Percentiles rank a stretch among this genome's conserved stretches.
Evolutionary conservation across 1,140 invertebrate species (phyloP).

Genomic region (Pogonomyrmex californicus): DNA sequence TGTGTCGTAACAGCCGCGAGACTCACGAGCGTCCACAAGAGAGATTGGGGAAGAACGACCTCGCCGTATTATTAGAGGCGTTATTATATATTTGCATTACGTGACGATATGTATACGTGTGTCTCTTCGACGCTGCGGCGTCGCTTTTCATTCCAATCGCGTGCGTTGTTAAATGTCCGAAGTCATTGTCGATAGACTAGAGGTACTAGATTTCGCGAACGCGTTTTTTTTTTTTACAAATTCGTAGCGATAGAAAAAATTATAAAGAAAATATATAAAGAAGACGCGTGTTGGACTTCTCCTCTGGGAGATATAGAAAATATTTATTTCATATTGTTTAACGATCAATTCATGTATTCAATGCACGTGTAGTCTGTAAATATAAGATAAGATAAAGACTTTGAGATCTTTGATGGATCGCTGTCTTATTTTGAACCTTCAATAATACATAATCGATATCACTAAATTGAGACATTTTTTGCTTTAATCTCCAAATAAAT

Average conservation of each 20-base stretch:
- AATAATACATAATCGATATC: not conserved
- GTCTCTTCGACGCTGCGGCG: constrained; percentile 14
- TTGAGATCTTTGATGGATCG: not conserved
- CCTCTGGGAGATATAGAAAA: not conserved
- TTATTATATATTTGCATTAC: constrained; percentile 53
- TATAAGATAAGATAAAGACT: constrained; percentile 1
- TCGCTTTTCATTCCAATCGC: constrained; percentile 29
- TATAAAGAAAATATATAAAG: not conserved
- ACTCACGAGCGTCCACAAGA: constrained; percentile 47
- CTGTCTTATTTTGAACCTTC: not conserved
- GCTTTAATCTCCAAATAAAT: constrained; percentile 3
- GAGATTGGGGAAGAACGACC: constrained; percentile 71
- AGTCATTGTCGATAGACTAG: constrained; percentile 19
- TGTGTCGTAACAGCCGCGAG: constrained; percentile 67
- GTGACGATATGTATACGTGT: not conserved
- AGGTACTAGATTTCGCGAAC: not conserved
- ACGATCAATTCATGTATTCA: not conserved
- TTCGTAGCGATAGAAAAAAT: constrained; percentile 9
- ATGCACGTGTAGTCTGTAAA: not conserved
- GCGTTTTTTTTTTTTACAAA: not conserved
- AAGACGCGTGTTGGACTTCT: not conserved
- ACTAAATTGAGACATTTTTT: not conserved
- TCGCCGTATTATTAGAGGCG: constrained; percentile 73
- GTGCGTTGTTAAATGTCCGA: not conserved
- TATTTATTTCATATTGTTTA: not conserved